phyloP scores from a whole-genome alignment of 2,888 invertebrate species.

The Lordiphosa andalusiaca region DNA sequence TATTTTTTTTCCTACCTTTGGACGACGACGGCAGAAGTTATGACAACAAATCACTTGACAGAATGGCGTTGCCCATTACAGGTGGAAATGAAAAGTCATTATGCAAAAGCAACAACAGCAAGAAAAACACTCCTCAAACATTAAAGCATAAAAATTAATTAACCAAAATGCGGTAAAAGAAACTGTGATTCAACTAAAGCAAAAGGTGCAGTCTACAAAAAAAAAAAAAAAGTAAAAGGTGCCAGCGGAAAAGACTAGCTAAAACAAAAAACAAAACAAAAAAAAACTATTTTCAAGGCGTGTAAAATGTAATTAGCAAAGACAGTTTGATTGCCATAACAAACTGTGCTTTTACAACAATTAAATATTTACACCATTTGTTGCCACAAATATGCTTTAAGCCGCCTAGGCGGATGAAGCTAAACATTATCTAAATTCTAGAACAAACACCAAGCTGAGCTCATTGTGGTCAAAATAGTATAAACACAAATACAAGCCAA shows the following conservation, averaged over 20 bases:
- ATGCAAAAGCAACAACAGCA: slow-evolving; percentile 20
- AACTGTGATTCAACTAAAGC: slow-evolving; percentile 48
- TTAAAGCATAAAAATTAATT: slow-evolving; percentile 47
- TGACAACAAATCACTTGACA: slow-evolving; percentile 25
- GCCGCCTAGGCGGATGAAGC: slow-evolving; percentile 25
- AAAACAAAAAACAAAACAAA: slow-evolving; percentile 11
- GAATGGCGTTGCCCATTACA: slow-evolving; percentile 13
- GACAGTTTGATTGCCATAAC: slow-evolving; percentile 26
- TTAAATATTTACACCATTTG: slow-evolving; percentile 37
- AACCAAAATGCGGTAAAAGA: slow-evolving; percentile 41
- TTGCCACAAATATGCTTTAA: slow-evolving; percentile 18
- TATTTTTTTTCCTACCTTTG: too few relatives aligned
- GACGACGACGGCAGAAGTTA: slow-evolving; percentile 6
- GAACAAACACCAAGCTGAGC: slow-evolving; percentile 61
- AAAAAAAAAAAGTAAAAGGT: slow-evolving; percentile 44
- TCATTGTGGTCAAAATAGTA: slow-evolving; percentile 48
- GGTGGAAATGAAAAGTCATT: slow-evolving; percentile 37
- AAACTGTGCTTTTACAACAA: slow-evolving; percentile 29
- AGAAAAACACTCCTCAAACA: slow-evolving; percentile 10
- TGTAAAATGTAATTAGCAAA: slow-evolving; percentile 53
- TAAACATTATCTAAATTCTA: slow-evolving; percentile 23
- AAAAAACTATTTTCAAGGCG: slow-evolving; percentile 39
- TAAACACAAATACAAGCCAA: slow-evolving; percentile 25
- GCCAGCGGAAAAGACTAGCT: slow-evolving; percentile 40
- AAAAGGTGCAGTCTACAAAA: slow-evolving; percentile 9